Conservation (phyloP, 1,140 invertebrate species). For the Drosophila micromelanica region DNA sequence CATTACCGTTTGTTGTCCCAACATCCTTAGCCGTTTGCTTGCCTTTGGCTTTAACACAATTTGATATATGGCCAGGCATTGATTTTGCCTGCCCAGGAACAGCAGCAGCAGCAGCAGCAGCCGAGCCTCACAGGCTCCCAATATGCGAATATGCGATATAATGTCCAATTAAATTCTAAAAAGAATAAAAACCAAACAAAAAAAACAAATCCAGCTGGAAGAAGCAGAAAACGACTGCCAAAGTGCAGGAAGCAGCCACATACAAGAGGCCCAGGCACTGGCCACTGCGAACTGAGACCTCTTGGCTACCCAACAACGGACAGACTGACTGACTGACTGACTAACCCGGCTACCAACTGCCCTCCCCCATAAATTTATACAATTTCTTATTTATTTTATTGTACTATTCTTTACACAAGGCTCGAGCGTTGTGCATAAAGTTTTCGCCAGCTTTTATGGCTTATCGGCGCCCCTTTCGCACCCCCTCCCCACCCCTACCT, state of each 20-base stretch:
- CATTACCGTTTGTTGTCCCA: constrained; percentile 52
- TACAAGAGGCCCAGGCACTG: not conserved
- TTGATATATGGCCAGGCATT: constrained; percentile 64
- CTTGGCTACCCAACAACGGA: not conserved
- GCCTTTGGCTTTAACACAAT: constrained; percentile 50
- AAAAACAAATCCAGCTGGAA: constrained; percentile 7
- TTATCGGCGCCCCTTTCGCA: constrained; percentile 32
- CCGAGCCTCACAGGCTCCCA: constrained; percentile 10
- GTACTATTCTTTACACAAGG: constrained; percentile 55
- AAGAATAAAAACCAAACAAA: constrained; percentile 25
- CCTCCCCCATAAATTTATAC: constrained; percentile 73
- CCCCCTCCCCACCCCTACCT: not conserved
- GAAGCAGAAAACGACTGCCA: constrained; percentile 16
- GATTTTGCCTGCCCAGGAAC: constrained; percentile 49
- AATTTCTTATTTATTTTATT: constrained; percentile 79
- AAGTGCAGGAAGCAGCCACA: constrained; percentile 39
- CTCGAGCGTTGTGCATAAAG: constrained; percentile 53
- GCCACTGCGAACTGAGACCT: not conserved
- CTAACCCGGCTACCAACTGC: constrained; percentile 20
- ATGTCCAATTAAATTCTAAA: constrained; percentile 77
- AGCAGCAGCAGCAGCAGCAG: constrained; percentile 22
- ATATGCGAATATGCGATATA: constrained; percentile 70
- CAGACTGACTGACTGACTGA: not conserved
- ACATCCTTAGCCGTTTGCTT: constrained; percentile 32
- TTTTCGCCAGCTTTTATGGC: constrained; percentile 66